Evolutionary conservation across 2,113 vertebrate genomes (phyloP).

Genomic region (Rostratula benghalensis): DNA sequence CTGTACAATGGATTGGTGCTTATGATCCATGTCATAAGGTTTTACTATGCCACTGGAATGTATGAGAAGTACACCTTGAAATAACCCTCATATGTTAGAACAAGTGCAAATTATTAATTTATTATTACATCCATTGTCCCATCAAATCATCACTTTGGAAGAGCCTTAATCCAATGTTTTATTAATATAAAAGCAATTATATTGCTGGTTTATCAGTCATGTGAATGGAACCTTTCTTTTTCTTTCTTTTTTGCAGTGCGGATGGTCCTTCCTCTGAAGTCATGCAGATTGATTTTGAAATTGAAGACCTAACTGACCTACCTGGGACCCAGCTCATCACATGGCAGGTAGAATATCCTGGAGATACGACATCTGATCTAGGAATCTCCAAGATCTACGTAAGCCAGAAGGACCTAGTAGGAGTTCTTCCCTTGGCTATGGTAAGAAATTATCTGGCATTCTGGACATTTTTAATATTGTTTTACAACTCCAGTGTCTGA

Average conservation of each 20-base stretch:
- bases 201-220: not conserved
- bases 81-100: not conserved
- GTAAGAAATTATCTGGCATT: conserved; percentile 72
- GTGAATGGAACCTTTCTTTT: not conserved
- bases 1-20: not conserved
- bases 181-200: not conserved
- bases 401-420: conserved; percentile 86
- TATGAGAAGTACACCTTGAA: not conserved
- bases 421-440: conserved; percentile 88
- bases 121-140: not conserved
- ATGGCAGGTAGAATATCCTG: conserved; percentile 90
- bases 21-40: not conserved
- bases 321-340: conserved; percentile 86
- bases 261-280: conserved; percentile 78
- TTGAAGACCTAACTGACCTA: conserved; percentile 80
- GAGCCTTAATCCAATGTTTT: not conserved
- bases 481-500: not conserved
- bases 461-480: not conserved
- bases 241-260: conserved; percentile 34
- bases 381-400: conserved; percentile 89
- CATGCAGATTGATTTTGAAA: conserved; percentile 90
- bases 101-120: not conserved
- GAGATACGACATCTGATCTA: conserved; percentile 70
- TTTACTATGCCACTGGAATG: not conserved
- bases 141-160: not conserved